These are phyloP conservation scores for Phocoena phocoena DNA, from an alignment of 2,113 vertebrate genomes.

Conservation along the genomic window DNA sequence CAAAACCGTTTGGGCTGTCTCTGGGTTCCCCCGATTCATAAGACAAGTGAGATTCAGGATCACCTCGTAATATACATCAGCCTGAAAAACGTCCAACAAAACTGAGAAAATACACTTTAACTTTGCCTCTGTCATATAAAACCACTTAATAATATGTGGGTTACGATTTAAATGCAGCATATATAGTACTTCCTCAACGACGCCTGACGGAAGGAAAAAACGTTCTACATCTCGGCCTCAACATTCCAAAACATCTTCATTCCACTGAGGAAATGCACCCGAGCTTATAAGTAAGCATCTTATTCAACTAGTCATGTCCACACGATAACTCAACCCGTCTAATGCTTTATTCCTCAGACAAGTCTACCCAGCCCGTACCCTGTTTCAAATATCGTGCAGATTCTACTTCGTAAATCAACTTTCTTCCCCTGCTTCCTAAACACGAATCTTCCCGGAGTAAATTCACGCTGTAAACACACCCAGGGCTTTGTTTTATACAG, in stretches of 20 bases:
- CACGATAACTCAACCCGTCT: background rate
- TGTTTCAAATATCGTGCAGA: conserved; percentile 57
- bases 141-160: background rate
- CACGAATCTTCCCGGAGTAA: background rate
- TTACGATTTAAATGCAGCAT: background rate
- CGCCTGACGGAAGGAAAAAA: background rate
- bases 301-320: background rate
- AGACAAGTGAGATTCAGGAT: background rate
- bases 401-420: conserved; percentile 75
- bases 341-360: background rate
- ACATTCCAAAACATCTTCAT: conserved; percentile 34
- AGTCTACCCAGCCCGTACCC: conserved; percentile 55
- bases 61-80: background rate
- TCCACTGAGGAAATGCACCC: background rate
- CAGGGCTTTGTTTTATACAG: conserved; percentile 75
- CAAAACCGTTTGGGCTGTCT: background rate
- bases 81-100: background rate
- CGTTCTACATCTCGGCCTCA: background rate
- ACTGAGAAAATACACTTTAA: background rate
- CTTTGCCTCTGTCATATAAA: background rate
- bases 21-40: background rate
- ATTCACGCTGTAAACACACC: conserved; percentile 57
- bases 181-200: conserved; percentile 38
- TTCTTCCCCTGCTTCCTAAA: conserved; percentile 57
- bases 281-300: conserved; percentile 2